Evolutionary conservation across 2,888 invertebrate genomes (phyloP).

Genomic region (Dasypogon diadema): DNA sequence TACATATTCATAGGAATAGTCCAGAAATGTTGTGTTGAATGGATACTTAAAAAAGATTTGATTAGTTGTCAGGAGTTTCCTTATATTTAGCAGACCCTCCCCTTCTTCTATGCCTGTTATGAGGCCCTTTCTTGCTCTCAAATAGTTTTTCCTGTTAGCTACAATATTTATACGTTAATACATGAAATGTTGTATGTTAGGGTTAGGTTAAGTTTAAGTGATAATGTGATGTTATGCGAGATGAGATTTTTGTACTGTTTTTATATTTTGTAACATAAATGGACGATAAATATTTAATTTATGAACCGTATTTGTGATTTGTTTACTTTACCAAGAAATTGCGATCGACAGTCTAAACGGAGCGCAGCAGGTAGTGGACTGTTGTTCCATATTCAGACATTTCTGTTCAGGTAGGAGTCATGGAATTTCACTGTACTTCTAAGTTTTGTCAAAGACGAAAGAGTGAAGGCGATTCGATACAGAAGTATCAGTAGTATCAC

Average conservation of each 20-base stretch:
- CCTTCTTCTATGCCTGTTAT: background rate
- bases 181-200: conserved; percentile 16
- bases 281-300: conserved; percentile 42
- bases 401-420: too few relatives aligned
- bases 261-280: conserved; percentile 37
- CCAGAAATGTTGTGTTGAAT: conserved; percentile 14
- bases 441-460: too few relatives aligned
- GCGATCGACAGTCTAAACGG: too few relatives aligned
- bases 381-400: too few relatives aligned
- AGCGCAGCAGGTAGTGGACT: too few relatives aligned
- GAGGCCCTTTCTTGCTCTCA: background rate
- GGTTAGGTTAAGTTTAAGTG: conserved; percentile 28
- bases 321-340: background rate
- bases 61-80: background rate
- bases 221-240: conserved; percentile 27
- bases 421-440: too few relatives aligned
- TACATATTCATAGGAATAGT: conserved; percentile 20
- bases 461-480: too few relatives aligned
- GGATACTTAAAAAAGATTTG: conserved; percentile 24
- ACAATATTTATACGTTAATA: background rate
- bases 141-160: background rate
- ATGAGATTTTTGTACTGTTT: conserved; percentile 42
- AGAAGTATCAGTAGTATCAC: too few relatives aligned
- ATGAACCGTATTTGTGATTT: conserved; percentile 14
- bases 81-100: background rate